Evolutionary conservation across 2,797 vertebrate species (phyloP), one percentile per base, ranked within the genome.

Genomic region (Hephaestus fuliginosus): DNA sequence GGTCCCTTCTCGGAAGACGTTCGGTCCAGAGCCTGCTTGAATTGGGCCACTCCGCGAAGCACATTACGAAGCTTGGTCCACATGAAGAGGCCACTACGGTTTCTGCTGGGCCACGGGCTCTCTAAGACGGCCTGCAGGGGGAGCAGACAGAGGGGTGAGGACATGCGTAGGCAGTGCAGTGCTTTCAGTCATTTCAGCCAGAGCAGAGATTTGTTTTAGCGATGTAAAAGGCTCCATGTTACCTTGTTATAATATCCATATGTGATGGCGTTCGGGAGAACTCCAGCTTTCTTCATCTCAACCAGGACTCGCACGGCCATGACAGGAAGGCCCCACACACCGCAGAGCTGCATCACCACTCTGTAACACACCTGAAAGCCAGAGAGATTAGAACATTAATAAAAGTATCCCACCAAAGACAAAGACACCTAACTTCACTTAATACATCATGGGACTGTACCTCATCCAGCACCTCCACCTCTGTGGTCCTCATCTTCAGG

Each of bases 321-420:
- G 48, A 99, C 97, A 63, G 98, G 98, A 70, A 98, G 96, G 63
- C 96, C 95, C 96, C 97, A 99, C 73, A 98, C 90, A 14, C 98
- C 98, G 72, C 98, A 99, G 70, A 99, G 96, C 93, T 99, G 98
- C 98, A 99, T 99, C 64, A 99, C 94, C 78, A 99, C 97, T 85
- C 98, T 96, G 92, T 99, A 99, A 90, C 98, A 99, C 71, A 99
- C 97, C 98, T 99, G 90, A 73, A 12, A 86, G 70, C 20, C 74
- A 53, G 4, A 57, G 22, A 72, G 1, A 82, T 0, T 15, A 51
- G 82, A 14, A 63, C 5, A 41, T 2, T 7, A 36, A 44, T 30
- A 22, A n/a, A 22, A 41, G 30, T 5, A 15, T 39, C 10, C 15
- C 3, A 60, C 17, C 44, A 63, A 4, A 49, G 1, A 74, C 0